Base-by-base conservation (phyloP, 2,797 vertebrate species). In the Poeciliopsis infans region DNA sequence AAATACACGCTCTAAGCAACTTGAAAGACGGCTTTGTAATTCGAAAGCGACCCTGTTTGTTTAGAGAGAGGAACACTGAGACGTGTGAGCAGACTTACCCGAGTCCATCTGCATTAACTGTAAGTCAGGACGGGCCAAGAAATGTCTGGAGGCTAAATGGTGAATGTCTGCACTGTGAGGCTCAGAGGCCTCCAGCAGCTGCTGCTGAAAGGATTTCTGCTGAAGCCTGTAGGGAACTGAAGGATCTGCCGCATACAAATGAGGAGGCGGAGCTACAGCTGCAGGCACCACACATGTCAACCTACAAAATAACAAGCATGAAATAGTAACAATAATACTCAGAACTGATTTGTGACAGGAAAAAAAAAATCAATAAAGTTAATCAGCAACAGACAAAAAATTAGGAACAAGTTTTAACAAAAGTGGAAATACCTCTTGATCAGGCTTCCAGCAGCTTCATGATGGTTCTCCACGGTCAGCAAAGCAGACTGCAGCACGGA, bases 21-120 rank as follows among this genome's bases (percentile, higher is more conserved):
- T 45, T 18, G 4, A 59, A 59, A 59, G n/a, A 59, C n/a, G 25
- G 25, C n/a, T 55, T 25, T 55, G 53, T n/a, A 55, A 55, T 55
- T 55, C 53, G 12, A 55, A 55, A 55, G 53, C 23, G 23, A 55
- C 51, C 25, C 51, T 55, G 23, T 0, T 10, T 55, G 10, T n/a
- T n/a, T 55, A 11, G 53, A 55, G 25, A 55, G 53, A 55, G 12
- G 25, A n/a, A n/a, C 53, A 55, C n/a, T 12, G 25, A 55, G 25
- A 55, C 3, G 25, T n/a, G 61, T 39, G 16, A 23, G 61, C 7
- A 13, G 18, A 31, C 91, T 77, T 85, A 99, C 98, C 98, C 94
- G 98, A 99, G 90, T 99, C 98, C 79, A 96, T 97, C 91, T 99
- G 97, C 89, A 99, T 96, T 75, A 98, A 92, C 47, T 96, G 96